Conservation (phyloP, 1,140 invertebrate species). For the Aradophagus sp. region DNA sequence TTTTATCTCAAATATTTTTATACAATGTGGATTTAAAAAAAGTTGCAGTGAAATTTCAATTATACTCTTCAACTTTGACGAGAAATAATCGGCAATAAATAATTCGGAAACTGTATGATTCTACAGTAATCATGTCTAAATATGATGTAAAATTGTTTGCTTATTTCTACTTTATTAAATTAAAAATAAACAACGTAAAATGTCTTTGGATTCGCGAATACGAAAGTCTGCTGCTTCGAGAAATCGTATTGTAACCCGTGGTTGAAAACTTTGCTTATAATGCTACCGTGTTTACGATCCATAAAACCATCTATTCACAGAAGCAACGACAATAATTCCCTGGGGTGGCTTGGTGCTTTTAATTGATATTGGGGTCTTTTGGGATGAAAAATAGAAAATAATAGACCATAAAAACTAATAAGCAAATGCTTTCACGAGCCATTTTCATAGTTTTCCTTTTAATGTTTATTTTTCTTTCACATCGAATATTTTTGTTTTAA, state of each 20-base stretch:
- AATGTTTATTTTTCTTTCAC: neutral
- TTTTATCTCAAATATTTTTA: too few relatives aligned
- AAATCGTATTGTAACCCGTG: constrained; percentile 30
- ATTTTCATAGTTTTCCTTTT: constrained; percentile 2
- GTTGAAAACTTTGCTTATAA: constrained; percentile 54
- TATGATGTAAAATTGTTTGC: too few relatives aligned
- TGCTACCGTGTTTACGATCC: constrained; percentile 44
- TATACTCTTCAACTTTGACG: too few relatives aligned
- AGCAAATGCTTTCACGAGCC: constrained; percentile 13
- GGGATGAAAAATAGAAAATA: constrained; percentile 38
- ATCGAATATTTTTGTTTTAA: too few relatives aligned
- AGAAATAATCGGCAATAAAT: too few relatives aligned
- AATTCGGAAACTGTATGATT: too few relatives aligned
- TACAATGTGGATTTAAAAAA: too few relatives aligned
- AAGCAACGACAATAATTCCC: constrained; percentile 38
- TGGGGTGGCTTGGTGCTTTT: constrained; percentile 26
- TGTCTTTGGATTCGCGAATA: neutral
- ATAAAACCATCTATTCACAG: constrained; percentile 49
- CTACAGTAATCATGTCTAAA: too few relatives aligned
- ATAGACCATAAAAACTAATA: constrained; percentile 37
- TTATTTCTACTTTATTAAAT: too few relatives aligned
- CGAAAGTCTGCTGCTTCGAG: constrained; percentile 25
- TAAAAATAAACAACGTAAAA: too few relatives aligned
- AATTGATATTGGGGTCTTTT: constrained; percentile 44
- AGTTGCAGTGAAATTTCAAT: too few relatives aligned